These are phyloP conservation scores for Champsocephalus esox DNA, from an alignment of 2,797 vertebrate genomes.

Conservation along the genomic window DNA sequence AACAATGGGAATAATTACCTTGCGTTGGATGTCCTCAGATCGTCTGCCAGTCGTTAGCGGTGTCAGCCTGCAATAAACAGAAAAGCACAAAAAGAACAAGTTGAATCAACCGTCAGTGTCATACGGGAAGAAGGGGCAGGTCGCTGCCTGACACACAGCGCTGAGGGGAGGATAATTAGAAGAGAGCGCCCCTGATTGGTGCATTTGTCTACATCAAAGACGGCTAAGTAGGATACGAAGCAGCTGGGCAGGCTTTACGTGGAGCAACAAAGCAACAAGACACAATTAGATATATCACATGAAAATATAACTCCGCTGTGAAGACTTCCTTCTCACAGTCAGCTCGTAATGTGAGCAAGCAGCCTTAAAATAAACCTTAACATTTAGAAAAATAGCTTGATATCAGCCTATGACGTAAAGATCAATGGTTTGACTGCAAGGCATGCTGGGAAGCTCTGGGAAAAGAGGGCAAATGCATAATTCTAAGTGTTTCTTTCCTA, in stretches of 20 bases:
- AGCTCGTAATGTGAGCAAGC: not conserved
- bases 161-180: constrained; percentile 39
- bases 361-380: constrained; percentile 8
- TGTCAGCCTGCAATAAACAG: constrained; percentile 57
- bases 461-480: constrained; percentile 7
- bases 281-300: constrained; percentile 15
- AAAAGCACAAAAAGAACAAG: constrained; percentile 34
- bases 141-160: constrained; percentile 19
- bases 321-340: not conserved
- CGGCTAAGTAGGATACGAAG: constrained; percentile 31
- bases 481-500: constrained; percentile 22
- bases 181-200: constrained; percentile 50
- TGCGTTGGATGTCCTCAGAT: constrained; percentile 49
- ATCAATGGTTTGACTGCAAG: not conserved
- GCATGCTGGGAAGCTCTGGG: constrained; percentile 30
- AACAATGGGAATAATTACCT: constrained; percentile 66
- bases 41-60: constrained; percentile 41
- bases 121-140: constrained; percentile 12
- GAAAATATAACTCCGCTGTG: not conserved
- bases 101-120: constrained; percentile 43
- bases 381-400: constrained; percentile 9
- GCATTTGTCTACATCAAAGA: constrained; percentile 59
- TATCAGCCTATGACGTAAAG: not conserved
- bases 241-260: constrained; percentile 49
- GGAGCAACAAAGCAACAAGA: constrained; percentile 32